Evolutionary conservation across 1,140 invertebrate species (phyloP), one percentile per base, ranked within the genome.

Genomic region (Neodiprion fabricii): DNA sequence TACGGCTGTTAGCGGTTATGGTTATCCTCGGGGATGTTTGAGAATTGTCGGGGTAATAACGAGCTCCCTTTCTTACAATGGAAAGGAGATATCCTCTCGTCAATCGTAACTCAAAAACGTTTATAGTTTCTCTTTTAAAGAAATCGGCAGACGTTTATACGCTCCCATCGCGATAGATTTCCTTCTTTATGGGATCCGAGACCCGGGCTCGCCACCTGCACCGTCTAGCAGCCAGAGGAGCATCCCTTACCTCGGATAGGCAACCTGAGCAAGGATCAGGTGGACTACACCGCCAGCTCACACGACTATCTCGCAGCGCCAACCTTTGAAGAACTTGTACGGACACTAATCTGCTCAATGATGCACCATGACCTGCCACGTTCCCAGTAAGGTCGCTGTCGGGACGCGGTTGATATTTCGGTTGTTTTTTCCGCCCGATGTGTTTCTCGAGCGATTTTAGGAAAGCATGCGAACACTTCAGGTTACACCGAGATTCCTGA

Each of bases 271-370:
- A 61, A 61, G 53, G 53, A 61, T 61, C 53, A 61, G 53, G 53
- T 61, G 53, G 53, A 61, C 11, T 1, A 5, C 28, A 40, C 28
- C 5, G 28, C 28, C 28, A 40, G 53, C 53, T 61, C 53, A 61
- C 53, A 61, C 53, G 53, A 61, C 53, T 61, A 61, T 61, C 53
- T 61, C 53, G 53, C 53, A 61, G 8, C 53, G 53, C 53, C n/a
- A 61, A 61, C 53, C 53, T 61, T 61, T 61, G 11, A 61, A 61
- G 53, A 61, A 61, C 53, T 61, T 61, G n/a, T 61, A 61, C 53
- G n/a, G n/a, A 61, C 53, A 72, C 76, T 77, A 77, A 77, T 77
- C 76, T 73, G 76, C 76, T 77, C 76, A 77, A 77, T 77, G 73
- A 77, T 74, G 70, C 76, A 74, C 74, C 70, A 74, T 74, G 72